Conservation (phyloP, 2,888 invertebrate species). For the Phengaris alcon region DNA sequence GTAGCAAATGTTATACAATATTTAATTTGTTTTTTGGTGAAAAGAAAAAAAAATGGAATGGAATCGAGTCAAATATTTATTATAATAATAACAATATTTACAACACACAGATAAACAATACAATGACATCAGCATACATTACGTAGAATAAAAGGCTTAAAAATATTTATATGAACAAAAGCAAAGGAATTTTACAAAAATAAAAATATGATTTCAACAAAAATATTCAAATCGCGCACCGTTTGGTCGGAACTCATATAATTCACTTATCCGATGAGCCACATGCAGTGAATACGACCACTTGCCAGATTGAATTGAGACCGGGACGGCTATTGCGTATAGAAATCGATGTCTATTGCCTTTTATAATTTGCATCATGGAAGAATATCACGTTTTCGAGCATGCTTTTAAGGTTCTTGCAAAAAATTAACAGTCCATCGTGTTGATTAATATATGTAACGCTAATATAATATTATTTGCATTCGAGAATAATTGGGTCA, state of each 20-base stretch:
- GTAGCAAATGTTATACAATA: no score
- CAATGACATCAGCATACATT: slow-evolving; percentile 16
- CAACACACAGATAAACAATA: not conserved
- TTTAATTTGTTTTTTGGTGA: not conserved
- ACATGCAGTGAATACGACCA: slow-evolving; percentile 61
- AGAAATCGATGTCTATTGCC: not conserved
- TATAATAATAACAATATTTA: slow-evolving; percentile 10
- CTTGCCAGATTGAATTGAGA: slow-evolving; percentile 53
- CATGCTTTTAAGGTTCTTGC: no score
- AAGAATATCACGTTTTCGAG: no score
- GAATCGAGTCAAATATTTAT: not conserved
- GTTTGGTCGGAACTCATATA: slow-evolving; percentile 60
- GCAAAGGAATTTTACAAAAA: slow-evolving; percentile 14
- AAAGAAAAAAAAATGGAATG: not conserved
- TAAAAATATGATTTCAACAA: slow-evolving; percentile 21
- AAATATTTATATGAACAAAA: not conserved
- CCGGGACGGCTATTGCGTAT: slow-evolving; percentile 34
- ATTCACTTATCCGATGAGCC: slow-evolving; percentile 69
- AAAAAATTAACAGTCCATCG: no score
- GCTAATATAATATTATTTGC: no score
- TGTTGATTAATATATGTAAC: no score
- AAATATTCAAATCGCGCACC: slow-evolving; percentile 43
- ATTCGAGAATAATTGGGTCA: no score
- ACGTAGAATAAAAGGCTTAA: not conserved
- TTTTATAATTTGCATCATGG: not conserved